Evolutionary conservation across 2,797 vertebrate genomes (phyloP), one percentile per base, ranked within the genome.

Genomic region (Sphenodon punctatus): DNA sequence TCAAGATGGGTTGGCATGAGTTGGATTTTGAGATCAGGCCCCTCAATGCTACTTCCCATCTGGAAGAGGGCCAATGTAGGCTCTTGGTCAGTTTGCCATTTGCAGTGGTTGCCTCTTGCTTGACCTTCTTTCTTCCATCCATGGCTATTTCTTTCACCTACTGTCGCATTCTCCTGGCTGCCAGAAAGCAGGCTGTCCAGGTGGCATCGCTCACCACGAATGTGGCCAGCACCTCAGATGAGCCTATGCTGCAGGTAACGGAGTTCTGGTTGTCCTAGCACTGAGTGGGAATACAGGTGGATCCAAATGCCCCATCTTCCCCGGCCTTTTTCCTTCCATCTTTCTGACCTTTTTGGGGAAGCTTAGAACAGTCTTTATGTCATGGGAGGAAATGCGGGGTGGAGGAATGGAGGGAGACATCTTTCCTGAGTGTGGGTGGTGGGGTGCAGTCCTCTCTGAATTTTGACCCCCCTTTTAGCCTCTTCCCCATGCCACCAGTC

Each of bases 61-160:
- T 84, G 27, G 96, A 94, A 0, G 89, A 93, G 56, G 96, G 95
- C 14, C 97, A 99, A 94, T 99, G 98, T 79, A 96, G 97, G 56
- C 96, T 98, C 68, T 92, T 94, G 87, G 97, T 98, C 93, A 99
- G 97, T 39, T 84, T 99, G 86, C 98, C 98, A 36, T 99, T 98
- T 5, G 98, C 98, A 53, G 94, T 99, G 56, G 97, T 98, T 88
- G 98, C 97, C 2, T 99, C 98, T 4, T 97, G 97, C 39, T 95
- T 99, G 69, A 99, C 98, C 23, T 99, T 99, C 95, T 98, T 99
- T 93, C 92, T 99, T 86, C 98, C 98, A 0, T 98, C 98, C 0
- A 94, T 96, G 0, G 98, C 98, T 93, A 99, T 99, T 93, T 98
- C 97, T 92, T 99, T 99, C 96, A 99, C 98, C 87, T 99, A 99